These are phyloP conservation scores for Dilophus febrilis DNA, from an alignment of 2,888 invertebrate species.

Conservation along the genomic window DNA sequence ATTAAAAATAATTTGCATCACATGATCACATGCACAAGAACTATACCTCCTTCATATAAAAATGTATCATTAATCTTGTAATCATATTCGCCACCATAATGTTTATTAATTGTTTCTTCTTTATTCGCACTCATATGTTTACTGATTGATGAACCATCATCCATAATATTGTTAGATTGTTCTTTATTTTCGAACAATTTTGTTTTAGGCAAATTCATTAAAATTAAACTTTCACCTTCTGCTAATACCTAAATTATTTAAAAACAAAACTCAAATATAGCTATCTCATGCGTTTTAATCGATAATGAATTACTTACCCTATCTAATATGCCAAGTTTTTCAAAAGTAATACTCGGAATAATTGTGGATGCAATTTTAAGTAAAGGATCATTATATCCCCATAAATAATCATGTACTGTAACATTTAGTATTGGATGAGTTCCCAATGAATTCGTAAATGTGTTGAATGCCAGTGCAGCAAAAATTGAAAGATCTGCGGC, in stretches of 20 bases:
- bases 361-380: slow-evolving; percentile 50
- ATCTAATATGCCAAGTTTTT: slow-evolving; percentile 65
- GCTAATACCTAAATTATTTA: slow-evolving; percentile 37
- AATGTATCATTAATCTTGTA: no score
- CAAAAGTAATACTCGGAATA: slow-evolving; percentile 61
- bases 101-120: no score
- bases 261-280: slow-evolving; percentile 1
- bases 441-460: slow-evolving; percentile 37
- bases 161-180: no score
- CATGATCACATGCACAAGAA: no score
- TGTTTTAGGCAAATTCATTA: slow-evolving; percentile 31
- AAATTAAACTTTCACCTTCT: slow-evolving; percentile 40
- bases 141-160: no score
- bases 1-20: no score
- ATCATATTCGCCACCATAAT: no score
- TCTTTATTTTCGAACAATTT: slow-evolving; percentile 5
- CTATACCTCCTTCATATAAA: no score
- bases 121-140: no score
- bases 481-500: slow-evolving; percentile 22
- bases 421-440: slow-evolving; percentile 45
- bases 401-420: slow-evolving; percentile 52
- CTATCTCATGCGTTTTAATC: no score
- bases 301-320: slow-evolving; percentile 38
- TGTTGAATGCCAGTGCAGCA: slow-evolving; percentile 40
- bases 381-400: slow-evolving; percentile 66